Evolutionary conservation across 2,888 invertebrate species (phyloP), one percentile per base, ranked within the genome.

Genomic region (Chymomyza caudatula): DNA sequence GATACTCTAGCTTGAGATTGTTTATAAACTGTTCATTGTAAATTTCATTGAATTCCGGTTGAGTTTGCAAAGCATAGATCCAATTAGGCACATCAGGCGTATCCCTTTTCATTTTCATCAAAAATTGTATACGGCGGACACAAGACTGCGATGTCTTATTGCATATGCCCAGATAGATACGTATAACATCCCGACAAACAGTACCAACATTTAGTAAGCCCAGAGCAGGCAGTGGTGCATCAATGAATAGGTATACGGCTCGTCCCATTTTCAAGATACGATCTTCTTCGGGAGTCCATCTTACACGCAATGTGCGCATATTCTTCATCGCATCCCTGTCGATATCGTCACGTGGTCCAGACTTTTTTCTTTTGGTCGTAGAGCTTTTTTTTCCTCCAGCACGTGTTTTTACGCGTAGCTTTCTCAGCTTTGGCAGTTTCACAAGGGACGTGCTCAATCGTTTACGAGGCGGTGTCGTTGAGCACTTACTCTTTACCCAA

Each of bases 111-210:
- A 92, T 93, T 73, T 92, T 92, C 79, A 94, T 88, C 84, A 94
- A 92, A 84, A 93, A 94, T 47, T 92, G 85, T 2, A 94, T 88
- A 17, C 95, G 91, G 11, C 95, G 90, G 74, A 93, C 92, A 77
- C 94, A 94, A 0, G 95, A 94, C 53, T 91, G 89, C 0, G 94
- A 93, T 0, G 95, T 94, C 88, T 95, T 95, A 83, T 94, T 93
- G 25, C 90, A 89, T 0, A 94, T 92, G 1, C 87, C 89, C 1
- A 91, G 86, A 3, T 90, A 90, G 25, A 90, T 89, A 19, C 93
- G 92, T 44, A 94, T 83, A 4, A 93, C 88, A 76, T 94, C 94
- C 6, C 94, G 91, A 1, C 93, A 89, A 0, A 90, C 89, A 62
- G 91, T 91, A 0, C 90, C 89, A 90, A 90, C 66, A 88, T 81